Base-by-base conservation (phyloP, 2,113 vertebrate genomes). In the Melospiza melodia region DNA sequence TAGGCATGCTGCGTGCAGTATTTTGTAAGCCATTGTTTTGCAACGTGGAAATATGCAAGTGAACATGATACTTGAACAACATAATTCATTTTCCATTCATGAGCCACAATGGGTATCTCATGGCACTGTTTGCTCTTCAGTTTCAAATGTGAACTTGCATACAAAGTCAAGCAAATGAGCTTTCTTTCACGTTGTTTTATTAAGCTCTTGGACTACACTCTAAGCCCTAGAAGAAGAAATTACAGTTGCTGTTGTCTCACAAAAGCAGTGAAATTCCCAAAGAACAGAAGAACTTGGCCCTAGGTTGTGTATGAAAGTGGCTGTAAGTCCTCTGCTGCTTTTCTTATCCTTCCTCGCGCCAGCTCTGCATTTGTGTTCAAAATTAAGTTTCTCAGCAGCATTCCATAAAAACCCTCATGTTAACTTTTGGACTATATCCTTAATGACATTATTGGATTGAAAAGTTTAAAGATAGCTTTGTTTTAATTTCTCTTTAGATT, bases 1-100 rank as follows among this genome's bases (percentile, higher is more conserved):
- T 49, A 96, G 92, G 86, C 94, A 94, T 93, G 93, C 96, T 96
- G 94, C 5, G 94, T 93, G 73, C 92, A 93, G 90, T 57, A 68
- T 97, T 97, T 97, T 96, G 96, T 90, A 97, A 96, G 93, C 94
- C 93, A 97, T 96, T 97, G 95, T 97, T 97, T 93, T 95, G 94
- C 94, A 97, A 96, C 90, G 76, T 93, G 94, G 94, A 97, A 96
- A 96, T 96, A 96, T 96, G 94, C 95, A 90, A 94, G 94, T 90
- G 96, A 97, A 96, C 94, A 97, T 74, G 94, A 95, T 95, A 93
- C 96, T 95, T 94, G 95, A 96, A 92, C 95, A 94, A 92, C 88
- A 96, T 96, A 95, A 96, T 94, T 96, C 95, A 96, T 96, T 96
- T 96, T 94, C 96, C 95, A 95, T 96, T 97, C 96, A 97, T 94